Percentiles rank a stretch among this genome's conserved stretches.
Evolutionary conservation across 92 coral and sea anemone genomes (phyloP).

Genomic region (Zoanthus gigantus): DNA sequence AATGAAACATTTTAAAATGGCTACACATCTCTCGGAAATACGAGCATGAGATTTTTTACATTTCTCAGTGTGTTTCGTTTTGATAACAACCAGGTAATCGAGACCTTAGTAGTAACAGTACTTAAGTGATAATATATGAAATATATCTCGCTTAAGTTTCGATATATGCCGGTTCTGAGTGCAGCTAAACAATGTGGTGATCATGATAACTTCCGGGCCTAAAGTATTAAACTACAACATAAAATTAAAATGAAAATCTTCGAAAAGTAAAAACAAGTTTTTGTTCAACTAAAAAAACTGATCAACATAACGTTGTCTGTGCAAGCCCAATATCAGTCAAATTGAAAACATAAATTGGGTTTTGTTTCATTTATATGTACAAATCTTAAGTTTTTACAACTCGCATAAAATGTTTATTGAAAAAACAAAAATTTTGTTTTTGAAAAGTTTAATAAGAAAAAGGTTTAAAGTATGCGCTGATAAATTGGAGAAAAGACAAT

Average conservation of each 20-base stretch:
- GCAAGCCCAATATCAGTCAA: slow-evolving; percentile 36
- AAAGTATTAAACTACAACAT: background rate
- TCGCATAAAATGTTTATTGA: background rate
- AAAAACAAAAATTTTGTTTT: slow-evolving; percentile 17
- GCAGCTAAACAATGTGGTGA: background rate
- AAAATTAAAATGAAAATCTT: background rate
- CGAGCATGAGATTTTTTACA: background rate
- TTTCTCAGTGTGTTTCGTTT: slow-evolving; percentile 8
- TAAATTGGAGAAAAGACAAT: background rate
- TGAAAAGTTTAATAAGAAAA: slow-evolving; percentile 10
- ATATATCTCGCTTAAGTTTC: slow-evolving; percentile 14
- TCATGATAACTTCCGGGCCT: slow-evolving; percentile 41
- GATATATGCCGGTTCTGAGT: slow-evolving; percentile 6
- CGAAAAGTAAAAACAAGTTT: background rate
- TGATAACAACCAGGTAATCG: slow-evolving; percentile 16
- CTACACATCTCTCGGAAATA: background rate
- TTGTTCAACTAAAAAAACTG: slow-evolving; percentile 13
- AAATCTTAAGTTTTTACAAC: slow-evolving; percentile 31
- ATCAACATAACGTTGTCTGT: slow-evolving; percentile 4
- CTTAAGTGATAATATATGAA: slow-evolving; percentile 4
- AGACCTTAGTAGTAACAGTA: slow-evolving; percentile 12
- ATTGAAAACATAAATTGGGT: slow-evolving; percentile 38
- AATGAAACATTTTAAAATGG: background rate
- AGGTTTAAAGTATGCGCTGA: background rate
- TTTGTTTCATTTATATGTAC: slow-evolving; percentile 40